These are phyloP conservation scores for Agriopis aurantiaria DNA, from an alignment of 2,888 invertebrate species.

Conservation along the genomic window DNA sequence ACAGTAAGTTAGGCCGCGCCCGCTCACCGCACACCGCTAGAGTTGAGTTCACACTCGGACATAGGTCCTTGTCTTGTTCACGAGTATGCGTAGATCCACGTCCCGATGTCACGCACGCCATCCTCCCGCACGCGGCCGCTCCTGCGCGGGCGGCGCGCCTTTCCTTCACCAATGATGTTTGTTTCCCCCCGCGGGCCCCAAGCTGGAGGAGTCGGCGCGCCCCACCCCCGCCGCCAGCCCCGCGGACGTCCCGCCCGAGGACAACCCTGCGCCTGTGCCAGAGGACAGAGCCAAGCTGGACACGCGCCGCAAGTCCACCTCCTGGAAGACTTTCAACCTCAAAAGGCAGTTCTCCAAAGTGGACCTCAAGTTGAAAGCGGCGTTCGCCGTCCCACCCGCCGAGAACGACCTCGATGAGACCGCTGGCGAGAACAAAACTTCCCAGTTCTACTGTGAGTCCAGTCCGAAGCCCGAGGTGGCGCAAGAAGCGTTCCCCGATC, in stretches of 20 bases:
- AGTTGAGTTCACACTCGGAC: slow-evolving; percentile 42
- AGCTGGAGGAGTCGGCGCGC: slow-evolving; percentile 68
- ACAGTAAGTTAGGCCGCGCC: slow-evolving; percentile 33
- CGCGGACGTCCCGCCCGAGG: slow-evolving; percentile 48
- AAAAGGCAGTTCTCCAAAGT: slow-evolving; percentile 94
- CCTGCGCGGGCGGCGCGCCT: slow-evolving; percentile 19
- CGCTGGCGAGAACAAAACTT: slow-evolving; percentile 63
- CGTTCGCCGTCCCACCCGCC: slow-evolving; percentile 81
- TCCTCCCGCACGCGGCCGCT: slow-evolving; percentile 46
- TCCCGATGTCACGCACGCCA: slow-evolving; percentile 42
- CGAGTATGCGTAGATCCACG: slow-evolving; percentile 42
- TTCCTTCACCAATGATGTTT: slow-evolving; percentile 66
- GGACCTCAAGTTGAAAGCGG: slow-evolving; percentile 90
- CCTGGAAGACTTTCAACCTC: slow-evolving; percentile 92
- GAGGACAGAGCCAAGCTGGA: slow-evolving; percentile 74
- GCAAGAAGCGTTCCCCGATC: slow-evolving; percentile 56
- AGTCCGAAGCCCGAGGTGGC: slow-evolving; percentile 44
- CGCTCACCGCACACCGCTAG: slow-evolving; percentile 45
- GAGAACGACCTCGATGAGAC: slow-evolving; percentile 73
- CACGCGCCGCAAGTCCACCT: slow-evolving; percentile 87
- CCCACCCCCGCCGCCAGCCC: slow-evolving; percentile 52
- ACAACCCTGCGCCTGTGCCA: slow-evolving; percentile 50
- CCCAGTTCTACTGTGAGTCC: slow-evolving; percentile 76
- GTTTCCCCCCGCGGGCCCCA: slow-evolving; percentile 68
- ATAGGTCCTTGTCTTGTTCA: slow-evolving; percentile 33